phyloP scores from a whole-genome alignment of 2,113 vertebrate genomes.

The Suricata suricatta region DNA sequence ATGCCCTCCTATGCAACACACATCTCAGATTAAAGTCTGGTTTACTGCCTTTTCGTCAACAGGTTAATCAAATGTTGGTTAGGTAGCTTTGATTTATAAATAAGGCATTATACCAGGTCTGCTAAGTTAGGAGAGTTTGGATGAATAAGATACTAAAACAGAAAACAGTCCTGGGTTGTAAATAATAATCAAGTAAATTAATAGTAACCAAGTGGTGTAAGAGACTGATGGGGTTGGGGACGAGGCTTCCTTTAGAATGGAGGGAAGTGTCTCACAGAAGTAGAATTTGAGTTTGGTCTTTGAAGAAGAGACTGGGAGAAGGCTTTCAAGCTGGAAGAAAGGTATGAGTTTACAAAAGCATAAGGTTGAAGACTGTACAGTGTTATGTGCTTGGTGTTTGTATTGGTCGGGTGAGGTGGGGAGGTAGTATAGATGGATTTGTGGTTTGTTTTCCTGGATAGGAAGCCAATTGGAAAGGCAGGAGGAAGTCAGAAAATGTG shows the following conservation, averaged over 20 bases:
- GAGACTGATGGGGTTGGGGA: background rate
- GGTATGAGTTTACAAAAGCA: background rate
- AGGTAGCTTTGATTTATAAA: background rate
- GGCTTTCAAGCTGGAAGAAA: background rate
- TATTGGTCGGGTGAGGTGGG: background rate
- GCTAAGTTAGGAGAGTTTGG: background rate
- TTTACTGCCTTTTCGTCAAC: background rate
- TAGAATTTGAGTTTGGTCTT: background rate
- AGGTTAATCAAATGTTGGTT: background rate
- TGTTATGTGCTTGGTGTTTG: background rate
- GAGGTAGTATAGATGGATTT: background rate
- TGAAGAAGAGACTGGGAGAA: background rate
- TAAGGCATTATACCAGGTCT: background rate
- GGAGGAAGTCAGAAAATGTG: background rate
- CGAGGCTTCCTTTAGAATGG: background rate
- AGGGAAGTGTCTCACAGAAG: background rate
- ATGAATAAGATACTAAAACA: background rate
- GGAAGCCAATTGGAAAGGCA: background rate
- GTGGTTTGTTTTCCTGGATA: background rate
- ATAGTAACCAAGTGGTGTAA: background rate
- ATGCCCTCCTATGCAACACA: background rate
- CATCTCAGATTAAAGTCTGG: background rate
- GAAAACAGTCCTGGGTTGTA: background rate
- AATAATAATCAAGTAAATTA: background rate
- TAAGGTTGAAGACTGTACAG: background rate